These are phyloP conservation scores for Colostygia pectinataria DNA, from an alignment of 2,888 invertebrate species.

Conservation along the genomic window DNA sequence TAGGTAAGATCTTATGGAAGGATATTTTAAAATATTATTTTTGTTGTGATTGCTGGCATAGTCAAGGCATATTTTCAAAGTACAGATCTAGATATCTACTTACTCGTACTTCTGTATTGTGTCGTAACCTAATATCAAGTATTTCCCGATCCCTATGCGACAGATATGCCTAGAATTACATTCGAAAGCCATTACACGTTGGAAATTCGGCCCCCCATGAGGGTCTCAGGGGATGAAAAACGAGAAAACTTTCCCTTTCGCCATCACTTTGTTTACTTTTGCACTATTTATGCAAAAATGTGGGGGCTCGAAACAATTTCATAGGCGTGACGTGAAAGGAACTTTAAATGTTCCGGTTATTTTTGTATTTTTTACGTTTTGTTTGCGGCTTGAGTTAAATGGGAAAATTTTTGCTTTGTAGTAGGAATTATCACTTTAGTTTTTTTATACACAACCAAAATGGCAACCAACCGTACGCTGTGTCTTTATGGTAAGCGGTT, in stretches of 20 bases:
- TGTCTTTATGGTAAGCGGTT: too few relatives aligned
- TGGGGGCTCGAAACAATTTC: slow-evolving; percentile 52
- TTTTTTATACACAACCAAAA: too few relatives aligned
- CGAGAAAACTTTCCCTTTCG: slow-evolving; percentile 74
- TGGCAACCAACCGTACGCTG: too few relatives aligned
- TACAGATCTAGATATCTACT: too few relatives aligned
- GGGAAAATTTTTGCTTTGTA: too few relatives aligned
- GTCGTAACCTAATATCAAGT: neutral
- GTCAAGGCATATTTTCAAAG: too few relatives aligned
- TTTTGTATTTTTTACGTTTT: slow-evolving; percentile 36
- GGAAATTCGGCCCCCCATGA: slow-evolving; percentile 65
- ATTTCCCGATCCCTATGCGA: slow-evolving; percentile 22
- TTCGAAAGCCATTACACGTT: slow-evolving; percentile 63
- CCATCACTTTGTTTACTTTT: slow-evolving; percentile 69
- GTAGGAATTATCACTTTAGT: too few relatives aligned
- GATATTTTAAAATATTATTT: too few relatives aligned
- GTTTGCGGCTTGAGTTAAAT: slow-evolving; percentile 19
- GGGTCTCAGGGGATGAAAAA: slow-evolving; percentile 69
- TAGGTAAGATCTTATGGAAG: too few relatives aligned
- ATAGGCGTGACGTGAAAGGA: slow-evolving; percentile 47
- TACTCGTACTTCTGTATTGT: too few relatives aligned
- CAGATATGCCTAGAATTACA: slow-evolving; percentile 59
- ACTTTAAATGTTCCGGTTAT: slow-evolving; percentile 42
- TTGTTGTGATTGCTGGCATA: too few relatives aligned
- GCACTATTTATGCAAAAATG: slow-evolving; percentile 71